Percentiles rank a stretch among this genome's conserved stretches.
These are phyloP conservation scores for Synergus gifuensis DNA, from an alignment of 2,888 invertebrate species.

Conservation along the genomic window DNA sequence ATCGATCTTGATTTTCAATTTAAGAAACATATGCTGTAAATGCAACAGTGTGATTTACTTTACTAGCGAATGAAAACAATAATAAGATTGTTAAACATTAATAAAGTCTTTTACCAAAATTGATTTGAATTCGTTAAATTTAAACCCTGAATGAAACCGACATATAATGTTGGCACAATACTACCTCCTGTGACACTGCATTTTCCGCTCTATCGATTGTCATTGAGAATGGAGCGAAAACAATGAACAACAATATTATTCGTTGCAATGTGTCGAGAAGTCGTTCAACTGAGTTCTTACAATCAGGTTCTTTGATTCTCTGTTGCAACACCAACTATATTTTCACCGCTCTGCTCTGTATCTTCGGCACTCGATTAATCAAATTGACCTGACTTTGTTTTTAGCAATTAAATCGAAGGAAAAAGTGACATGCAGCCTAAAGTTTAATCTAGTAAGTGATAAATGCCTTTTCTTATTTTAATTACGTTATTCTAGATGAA, in stretches of 20 bases:
- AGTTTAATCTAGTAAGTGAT: neutral
- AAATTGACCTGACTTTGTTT: neutral
- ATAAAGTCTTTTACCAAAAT: neutral
- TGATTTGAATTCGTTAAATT: neutral
- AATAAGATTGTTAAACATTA: neutral
- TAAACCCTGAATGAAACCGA: neutral
- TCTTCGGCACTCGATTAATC: neutral
- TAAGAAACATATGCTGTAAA: neutral
- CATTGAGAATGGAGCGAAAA: constrained; percentile 57
- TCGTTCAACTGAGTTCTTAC: constrained; percentile 26
- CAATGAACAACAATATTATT: constrained; percentile 54
- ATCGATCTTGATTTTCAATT: constrained; percentile 53
- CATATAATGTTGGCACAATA: neutral
- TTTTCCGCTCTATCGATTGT: constrained; percentile 59
- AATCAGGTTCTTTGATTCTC: constrained; percentile 53
- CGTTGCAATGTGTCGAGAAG: constrained; percentile 17
- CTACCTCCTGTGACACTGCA: constrained; percentile 51
- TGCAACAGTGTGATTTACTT: neutral
- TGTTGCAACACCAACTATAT: constrained; percentile 48
- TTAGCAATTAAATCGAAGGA: neutral
- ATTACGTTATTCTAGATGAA: neutral
- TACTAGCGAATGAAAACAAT: neutral
- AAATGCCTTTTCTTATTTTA: neutral
- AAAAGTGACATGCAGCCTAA: neutral
- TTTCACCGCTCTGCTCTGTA: constrained; percentile 45